A percentile compares a stretch with the other conserved stretches of the same genome.
Conservation (phyloP, 37 sponge, comb jelly and placozoan genomes). For the Halichondria panicea region DNA sequence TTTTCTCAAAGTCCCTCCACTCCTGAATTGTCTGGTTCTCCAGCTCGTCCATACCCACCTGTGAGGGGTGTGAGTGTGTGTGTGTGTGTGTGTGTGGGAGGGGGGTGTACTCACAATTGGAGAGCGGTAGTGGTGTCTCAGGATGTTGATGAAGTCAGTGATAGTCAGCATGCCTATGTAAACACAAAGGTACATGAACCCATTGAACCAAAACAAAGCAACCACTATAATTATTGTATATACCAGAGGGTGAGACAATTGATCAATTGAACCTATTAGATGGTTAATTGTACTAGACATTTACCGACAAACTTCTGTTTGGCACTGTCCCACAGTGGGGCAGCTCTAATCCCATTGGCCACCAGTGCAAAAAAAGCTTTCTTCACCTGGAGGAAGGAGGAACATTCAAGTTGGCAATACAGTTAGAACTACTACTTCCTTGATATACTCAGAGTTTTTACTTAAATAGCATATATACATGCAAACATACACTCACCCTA, state of each 20-base stretch:
- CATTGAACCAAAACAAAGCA: neutral
- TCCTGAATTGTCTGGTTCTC: conserved; percentile 88
- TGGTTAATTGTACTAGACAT: neutral
- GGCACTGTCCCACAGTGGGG: conserved; percentile 86
- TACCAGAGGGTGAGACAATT: neutral
- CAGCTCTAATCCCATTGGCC: conserved; percentile 80
- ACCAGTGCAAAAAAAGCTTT: conserved; percentile 91
- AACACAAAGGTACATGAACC: neutral
- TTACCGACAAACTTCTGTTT: conserved; percentile 74
- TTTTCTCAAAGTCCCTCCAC: conserved; percentile 74
- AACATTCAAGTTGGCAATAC: neutral
- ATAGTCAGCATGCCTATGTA: conserved; percentile 92
- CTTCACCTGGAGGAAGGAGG: conserved; percentile 54
- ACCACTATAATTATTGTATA: neutral
- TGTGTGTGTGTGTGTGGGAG: conserved; percentile 1
- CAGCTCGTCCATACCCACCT: conserved; percentile 90
- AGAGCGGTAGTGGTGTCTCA: conserved; percentile 83
- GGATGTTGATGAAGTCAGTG: conserved; percentile 93
- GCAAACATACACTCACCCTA: conserved; percentile 36
- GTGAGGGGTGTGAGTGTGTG: neutral
- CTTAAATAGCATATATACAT: neutral
- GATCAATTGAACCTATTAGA: neutral
- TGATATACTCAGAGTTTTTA: neutral
- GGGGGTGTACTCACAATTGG: conserved; percentile 71
- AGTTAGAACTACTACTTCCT: neutral